These are phyloP conservation scores for Erinaceus europaeus DNA, from an alignment of 2,113 vertebrate genomes.

Conservation along the genomic window DNA sequence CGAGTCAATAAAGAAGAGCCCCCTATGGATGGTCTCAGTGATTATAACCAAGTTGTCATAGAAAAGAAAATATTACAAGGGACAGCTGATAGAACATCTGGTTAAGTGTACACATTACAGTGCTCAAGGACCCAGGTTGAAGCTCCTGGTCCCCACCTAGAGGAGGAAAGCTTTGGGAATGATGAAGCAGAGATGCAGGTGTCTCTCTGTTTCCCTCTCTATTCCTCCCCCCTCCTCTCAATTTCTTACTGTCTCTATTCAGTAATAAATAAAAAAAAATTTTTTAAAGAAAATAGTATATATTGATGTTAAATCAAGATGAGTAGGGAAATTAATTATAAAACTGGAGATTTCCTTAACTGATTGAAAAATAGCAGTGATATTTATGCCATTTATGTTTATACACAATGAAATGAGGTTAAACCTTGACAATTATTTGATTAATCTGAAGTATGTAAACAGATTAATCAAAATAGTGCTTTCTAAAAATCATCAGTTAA, in stretches of 20 bases:
- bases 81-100: too few relatives aligned
- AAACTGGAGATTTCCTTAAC: not conserved
- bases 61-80: not conserved
- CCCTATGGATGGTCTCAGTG: not conserved
- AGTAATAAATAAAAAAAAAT: too few relatives aligned
- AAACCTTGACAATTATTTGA: conserved; percentile 27
- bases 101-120: too few relatives aligned
- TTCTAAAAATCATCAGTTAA: conserved; percentile 32
- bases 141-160: too few relatives aligned
- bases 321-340: not conserved
- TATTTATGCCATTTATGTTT: conserved; percentile 33
- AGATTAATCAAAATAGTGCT: conserved; percentile 33
- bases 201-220: too few relatives aligned
- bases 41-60: not conserved
- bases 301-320: not conserved
- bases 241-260: too few relatives aligned
- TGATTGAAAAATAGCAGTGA: not conserved
- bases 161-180: too few relatives aligned
- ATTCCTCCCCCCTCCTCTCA: too few relatives aligned
- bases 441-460: conserved; percentile 47
- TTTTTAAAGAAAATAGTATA: not conserved
- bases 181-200: too few relatives aligned
- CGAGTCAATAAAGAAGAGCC: too few relatives aligned
- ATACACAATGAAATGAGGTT: conserved; percentile 22
- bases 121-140: too few relatives aligned